These are phyloP conservation scores for Eulemur coronatus DNA, from an alignment of 2,797 vertebrate species.

Conservation along the genomic window DNA sequence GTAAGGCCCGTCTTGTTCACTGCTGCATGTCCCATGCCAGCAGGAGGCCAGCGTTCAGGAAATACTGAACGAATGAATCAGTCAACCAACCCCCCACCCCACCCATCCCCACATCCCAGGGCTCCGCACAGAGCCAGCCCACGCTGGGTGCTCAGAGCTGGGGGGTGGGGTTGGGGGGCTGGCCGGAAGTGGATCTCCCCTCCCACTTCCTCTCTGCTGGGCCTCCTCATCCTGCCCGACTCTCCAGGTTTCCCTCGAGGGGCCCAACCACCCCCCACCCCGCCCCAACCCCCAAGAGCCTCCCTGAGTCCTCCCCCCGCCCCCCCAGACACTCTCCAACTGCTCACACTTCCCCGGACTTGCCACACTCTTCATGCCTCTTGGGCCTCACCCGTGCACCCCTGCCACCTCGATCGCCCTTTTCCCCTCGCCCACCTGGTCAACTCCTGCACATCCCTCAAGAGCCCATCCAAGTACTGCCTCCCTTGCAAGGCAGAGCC, in stretches of 20 bases:
- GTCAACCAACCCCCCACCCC: too few relatives aligned
- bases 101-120: not conserved
- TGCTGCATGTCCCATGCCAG: accelerated
- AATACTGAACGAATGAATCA: not conserved
- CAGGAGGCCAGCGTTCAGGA: not conserved
- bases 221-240: not conserved
- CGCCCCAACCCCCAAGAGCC: not conserved
- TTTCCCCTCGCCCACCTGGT: not conserved
- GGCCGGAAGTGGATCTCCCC: not conserved
- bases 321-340: not conserved
- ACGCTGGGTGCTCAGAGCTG: not conserved
- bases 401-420: accelerated
- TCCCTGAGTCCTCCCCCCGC: not conserved
- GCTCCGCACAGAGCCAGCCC: not conserved
- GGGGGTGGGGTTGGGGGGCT: not conserved
- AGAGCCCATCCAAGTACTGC: not conserved
- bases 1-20: not conserved
- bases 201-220: not conserved
- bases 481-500: not conserved
- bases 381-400: not conserved
- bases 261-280: not conserved
- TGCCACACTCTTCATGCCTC: accelerated
- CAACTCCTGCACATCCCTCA: not conserved
- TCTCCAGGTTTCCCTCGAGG: not conserved
- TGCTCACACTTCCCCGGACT: accelerated